phyloP scores from a whole-genome alignment of 2,113 vertebrate species.

The Paramisgurnus dabryanus region DNA sequence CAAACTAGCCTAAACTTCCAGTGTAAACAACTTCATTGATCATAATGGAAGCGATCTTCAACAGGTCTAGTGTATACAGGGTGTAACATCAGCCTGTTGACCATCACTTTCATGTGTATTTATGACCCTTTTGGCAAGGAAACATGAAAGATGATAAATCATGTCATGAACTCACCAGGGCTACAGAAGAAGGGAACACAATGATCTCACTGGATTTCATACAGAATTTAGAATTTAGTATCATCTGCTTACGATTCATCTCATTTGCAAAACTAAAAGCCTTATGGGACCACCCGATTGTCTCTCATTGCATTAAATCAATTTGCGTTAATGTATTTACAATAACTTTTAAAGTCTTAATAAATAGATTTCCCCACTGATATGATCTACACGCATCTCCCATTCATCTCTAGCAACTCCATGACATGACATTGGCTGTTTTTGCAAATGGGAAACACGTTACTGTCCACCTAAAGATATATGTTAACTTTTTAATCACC shows the following conservation, averaged over 20 bases:
- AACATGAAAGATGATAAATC: constrained; percentile 10
- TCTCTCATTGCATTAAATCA: background rate
- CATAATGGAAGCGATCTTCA: no score
- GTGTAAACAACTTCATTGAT: no score
- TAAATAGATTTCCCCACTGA: no score
- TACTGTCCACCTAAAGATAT: no score
- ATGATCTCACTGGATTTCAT: background rate
- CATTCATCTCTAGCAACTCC: no score
- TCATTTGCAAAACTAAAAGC: background rate
- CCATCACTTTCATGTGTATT: background rate
- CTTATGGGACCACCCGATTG: background rate
- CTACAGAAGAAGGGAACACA: constrained; percentile 7
- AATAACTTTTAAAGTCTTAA: no score
- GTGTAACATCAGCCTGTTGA: constrained; percentile 6
- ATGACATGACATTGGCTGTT: no score
- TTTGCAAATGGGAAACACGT: no score
- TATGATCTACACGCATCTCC: no score
- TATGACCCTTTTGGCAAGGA: background rate
- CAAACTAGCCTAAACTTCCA: no score
- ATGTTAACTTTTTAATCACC: no score
- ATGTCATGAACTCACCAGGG: constrained; percentile 4
- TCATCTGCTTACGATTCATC: background rate
- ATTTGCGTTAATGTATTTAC: background rate
- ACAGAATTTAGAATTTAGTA: constrained; percentile 27
- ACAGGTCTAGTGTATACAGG: no score